A percentile compares a stretch with the other conserved stretches of the same genome.
Conservation (phyloP, 2,113 vertebrate genomes). For the Corydoras sp. region DNA sequence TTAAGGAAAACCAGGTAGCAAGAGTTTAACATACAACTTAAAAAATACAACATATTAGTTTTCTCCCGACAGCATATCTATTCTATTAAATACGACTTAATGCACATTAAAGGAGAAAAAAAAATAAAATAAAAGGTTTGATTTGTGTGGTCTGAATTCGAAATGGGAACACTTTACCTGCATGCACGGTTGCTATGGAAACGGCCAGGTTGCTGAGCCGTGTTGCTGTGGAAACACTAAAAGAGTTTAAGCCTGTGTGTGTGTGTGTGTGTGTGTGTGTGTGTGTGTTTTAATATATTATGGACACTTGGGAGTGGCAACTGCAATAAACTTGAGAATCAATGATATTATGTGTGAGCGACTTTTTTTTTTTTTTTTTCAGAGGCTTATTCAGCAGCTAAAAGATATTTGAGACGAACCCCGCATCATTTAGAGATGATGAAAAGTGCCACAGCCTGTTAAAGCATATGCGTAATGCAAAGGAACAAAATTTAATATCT, state of each 20-base stretch:
- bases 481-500: slow-evolving; percentile 7
- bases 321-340: slow-evolving; percentile 41
- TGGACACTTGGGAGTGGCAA: slow-evolving; percentile 17
- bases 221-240: slow-evolving; percentile 54
- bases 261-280: slow-evolving; percentile 14
- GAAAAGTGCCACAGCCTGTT: slow-evolving; percentile 1
- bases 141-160: neutral
- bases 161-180: slow-evolving; percentile 41
- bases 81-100: too few relatives aligned
- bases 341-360: slow-evolving; percentile 26
- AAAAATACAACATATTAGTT: neutral
- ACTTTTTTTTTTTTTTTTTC: slow-evolving; percentile 18
- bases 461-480: slow-evolving; percentile 9
- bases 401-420: slow-evolving; percentile 7
- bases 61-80: neutral
- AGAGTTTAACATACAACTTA: neutral
- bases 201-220: slow-evolving; percentile 41
- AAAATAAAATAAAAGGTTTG: too few relatives aligned
- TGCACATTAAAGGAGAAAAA: too few relatives aligned
- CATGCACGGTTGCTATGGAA: slow-evolving; percentile 51
- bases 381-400: neutral
- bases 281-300: slow-evolving; percentile 30
- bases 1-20: slow-evolving; percentile 65
- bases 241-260: slow-evolving; percentile 18
- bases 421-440: slow-evolving; percentile 9